Conservation (phyloP, 2,888 invertebrate species). For the Unio pictorum region DNA sequence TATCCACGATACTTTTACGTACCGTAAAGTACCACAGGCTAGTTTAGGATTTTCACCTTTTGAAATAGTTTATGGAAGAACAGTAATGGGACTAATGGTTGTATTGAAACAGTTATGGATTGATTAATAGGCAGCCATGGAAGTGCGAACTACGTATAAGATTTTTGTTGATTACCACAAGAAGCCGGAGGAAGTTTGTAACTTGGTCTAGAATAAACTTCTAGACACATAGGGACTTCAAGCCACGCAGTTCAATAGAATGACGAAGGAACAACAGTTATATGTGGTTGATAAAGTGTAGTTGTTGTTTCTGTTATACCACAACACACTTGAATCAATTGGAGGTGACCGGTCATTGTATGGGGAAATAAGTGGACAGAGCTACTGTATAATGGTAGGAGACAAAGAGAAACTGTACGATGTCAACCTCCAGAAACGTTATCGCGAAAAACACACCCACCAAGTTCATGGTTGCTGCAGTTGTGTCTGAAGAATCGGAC, state of each 20-base stretch:
- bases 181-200: constrained; percentile 9
- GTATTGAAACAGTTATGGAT: constrained; percentile 30
- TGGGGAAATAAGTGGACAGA: constrained; percentile 9
- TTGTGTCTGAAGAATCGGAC: too few species aligned
- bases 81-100: constrained; percentile 26
- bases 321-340: constrained; percentile 25
- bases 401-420: constrained; percentile 17
- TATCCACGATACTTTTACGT: constrained; percentile 24
- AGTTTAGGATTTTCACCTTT: constrained; percentile 26
- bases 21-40: constrained; percentile 26
- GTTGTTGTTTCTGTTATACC: constrained; percentile 23
- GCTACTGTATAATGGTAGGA: constrained; percentile 12
- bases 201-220: constrained; percentile 20
- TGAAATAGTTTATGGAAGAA: constrained; percentile 28
- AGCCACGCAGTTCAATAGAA: constrained; percentile 18
- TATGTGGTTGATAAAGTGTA: constrained; percentile 22
- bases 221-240: constrained; percentile 4
- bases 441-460: constrained; percentile 6
- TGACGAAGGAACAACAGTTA: constrained; percentile 11
- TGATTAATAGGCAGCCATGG: constrained; percentile 9
- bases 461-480: too few species aligned
- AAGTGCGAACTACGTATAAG: constrained; percentile 13
- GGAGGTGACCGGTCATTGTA: constrained; percentile 29
- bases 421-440: constrained; percentile 21
- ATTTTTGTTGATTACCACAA: constrained; percentile 12